phyloP scores from a whole-genome alignment of 2,888 invertebrate genomes.

The Rhyacophila evoluta region DNA sequence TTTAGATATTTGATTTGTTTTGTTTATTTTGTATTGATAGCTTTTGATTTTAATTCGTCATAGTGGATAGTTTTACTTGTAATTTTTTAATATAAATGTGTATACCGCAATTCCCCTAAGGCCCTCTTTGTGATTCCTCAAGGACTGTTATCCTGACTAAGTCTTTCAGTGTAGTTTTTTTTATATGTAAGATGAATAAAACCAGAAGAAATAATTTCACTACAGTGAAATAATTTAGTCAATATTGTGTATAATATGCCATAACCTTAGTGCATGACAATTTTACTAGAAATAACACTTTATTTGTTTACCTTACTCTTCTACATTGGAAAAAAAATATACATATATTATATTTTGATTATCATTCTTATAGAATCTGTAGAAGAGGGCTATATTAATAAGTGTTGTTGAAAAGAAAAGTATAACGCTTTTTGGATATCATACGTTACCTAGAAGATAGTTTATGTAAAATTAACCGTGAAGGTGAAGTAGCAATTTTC shows the following conservation, averaged over 20 bases:
- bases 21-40: background rate
- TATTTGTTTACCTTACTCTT: no score
- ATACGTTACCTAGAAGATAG: conserved; percentile 16
- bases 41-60: background rate
- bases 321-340: no score
- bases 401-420: background rate
- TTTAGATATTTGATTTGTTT: background rate
- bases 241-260: no score
- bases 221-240: no score
- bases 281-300: no score
- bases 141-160: no score
- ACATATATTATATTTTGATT: no score
- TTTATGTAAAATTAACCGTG: no score
- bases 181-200: no score
- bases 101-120: background rate
- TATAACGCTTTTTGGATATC: conserved; percentile 10
- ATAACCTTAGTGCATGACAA: no score
- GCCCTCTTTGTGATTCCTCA: background rate
- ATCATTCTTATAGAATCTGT: background rate
- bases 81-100: conserved; percentile 8
- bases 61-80: conserved; percentile 12
- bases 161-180: no score
- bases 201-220: no score
- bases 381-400: background rate
- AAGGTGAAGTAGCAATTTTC: conserved; percentile 15